Base-by-base conservation (phyloP, 1,140 invertebrate species). In the Saxidomus purpurata region DNA sequence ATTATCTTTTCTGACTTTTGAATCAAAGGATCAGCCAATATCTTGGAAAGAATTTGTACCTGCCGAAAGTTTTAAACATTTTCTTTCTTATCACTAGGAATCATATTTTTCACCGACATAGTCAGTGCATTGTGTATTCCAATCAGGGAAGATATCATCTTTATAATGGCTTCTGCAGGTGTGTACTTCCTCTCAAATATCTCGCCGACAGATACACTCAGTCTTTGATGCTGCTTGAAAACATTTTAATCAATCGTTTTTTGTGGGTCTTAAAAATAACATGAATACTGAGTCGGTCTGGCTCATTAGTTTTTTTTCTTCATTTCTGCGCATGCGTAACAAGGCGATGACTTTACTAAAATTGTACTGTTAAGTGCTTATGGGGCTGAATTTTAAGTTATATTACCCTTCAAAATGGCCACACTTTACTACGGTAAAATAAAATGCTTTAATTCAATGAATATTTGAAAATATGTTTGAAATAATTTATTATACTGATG, bases 161-260 rank as follows among this genome's bases (percentile, higher is more conserved):
- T 79, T 79, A 49, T 79, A 52, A 79, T 52, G 76, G 25, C 1
- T 79, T 55, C 43, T 79, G 76, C 76, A 79, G 40, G 76, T 31
- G 49, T 13, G 31, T 38, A 38, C 36, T 38, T 40, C 22, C 67
- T 67, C 19, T 67, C 28, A n/a, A 67, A 67, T 31, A 31, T 36
- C 31, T n/a, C 31, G 1, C n/a, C 28, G 11, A 36, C 61, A 67
- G 8, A 31, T 67, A 28, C 61, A 15, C 1, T 15, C 3, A 31
- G 25, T 4, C 61, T 31, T 67, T 67, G 61, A 67, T 67, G 61
- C 61, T 28, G n/a, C 17, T 67, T 8, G 25, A 36, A 67, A 67
- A 31, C 22, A 67, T 31, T 28, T 67, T 67, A 31, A 67, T 67
- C 15, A 67, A 67, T 31, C 19, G n/a, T 25, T 67, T n/a, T 67